Evolutionary conservation across 2,113 vertebrate genomes (phyloP).

Genomic region (Suricata suricatta): DNA sequence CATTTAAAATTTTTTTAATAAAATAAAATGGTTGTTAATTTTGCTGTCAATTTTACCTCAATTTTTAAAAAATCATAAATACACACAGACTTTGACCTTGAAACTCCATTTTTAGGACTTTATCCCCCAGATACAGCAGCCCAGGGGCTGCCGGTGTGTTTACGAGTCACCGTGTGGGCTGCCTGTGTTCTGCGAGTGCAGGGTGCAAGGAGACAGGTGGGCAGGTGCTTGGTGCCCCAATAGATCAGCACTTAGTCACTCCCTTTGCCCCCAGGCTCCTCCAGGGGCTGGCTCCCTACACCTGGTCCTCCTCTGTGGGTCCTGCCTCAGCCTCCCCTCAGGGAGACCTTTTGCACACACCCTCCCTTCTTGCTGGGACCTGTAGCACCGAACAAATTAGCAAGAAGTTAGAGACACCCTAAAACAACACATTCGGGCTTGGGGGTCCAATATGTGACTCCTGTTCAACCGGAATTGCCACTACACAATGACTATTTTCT

Average conservation of each 20-base stretch:
- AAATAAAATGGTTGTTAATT: neutral
- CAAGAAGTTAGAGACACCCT: neutral
- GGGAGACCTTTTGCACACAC: neutral
- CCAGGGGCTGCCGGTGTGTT: no score
- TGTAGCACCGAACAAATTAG: neutral
- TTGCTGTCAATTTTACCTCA: neutral
- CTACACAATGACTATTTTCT: neutral
- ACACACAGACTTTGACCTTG: neutral
- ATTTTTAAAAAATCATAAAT: neutral
- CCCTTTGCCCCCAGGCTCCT: neutral
- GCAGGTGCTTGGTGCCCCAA: neutral
- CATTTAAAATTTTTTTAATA: no score
- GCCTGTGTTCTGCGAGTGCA: neutral
- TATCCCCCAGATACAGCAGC: neutral
- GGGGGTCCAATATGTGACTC: no score
- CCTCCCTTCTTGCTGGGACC: no score
- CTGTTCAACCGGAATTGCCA: neutral
- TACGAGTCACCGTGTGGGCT: fast-evolving
- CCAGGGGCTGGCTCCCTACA: neutral
- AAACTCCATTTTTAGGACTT: neutral
- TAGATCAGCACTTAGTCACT: neutral
- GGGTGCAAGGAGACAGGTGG: neutral
- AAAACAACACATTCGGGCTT: neutral
- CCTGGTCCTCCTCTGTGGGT: neutral
- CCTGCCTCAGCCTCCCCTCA: neutral